A percentile compares a stretch with the other conserved stretches of the same genome.
Conservation (phyloP, 2,797 vertebrate species). For the Crocodylus rhombifer region DNA sequence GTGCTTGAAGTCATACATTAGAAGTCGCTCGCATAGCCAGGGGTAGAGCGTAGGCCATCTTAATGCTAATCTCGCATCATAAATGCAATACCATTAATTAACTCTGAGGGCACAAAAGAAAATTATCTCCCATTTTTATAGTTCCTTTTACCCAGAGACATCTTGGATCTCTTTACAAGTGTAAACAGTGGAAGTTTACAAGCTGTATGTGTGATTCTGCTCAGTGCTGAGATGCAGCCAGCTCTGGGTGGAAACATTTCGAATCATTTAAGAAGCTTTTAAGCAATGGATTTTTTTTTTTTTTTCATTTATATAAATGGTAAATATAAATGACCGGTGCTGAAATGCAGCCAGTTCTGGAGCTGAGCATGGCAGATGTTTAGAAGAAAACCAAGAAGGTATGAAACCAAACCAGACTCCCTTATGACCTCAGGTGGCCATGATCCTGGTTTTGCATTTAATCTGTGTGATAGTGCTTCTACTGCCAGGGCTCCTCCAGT, state of each 20-base stretch:
- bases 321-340: not conserved
- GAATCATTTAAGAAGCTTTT: no score
- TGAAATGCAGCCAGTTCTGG: not conserved
- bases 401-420: no score
- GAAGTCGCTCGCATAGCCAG: not conserved
- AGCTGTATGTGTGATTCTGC: not conserved
- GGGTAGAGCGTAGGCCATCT: not conserved
- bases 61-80: not conserved
- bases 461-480: not conserved
- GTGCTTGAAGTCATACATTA: not conserved
- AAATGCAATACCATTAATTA: not conserved
- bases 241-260: not conserved
- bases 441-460: not conserved
- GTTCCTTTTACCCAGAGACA: not conserved
- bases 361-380: not conserved
- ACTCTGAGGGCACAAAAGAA: not conserved
- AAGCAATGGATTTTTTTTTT: no score
- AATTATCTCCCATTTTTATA: not conserved
- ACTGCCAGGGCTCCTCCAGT: not conserved
- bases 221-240: not conserved
- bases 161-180: not conserved
- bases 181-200: not conserved
- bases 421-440: not conserved
- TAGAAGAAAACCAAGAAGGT: not conserved
- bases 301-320: no score